Conservation (phyloP, 2,888 invertebrate genomes). For the Callimorpha dominula region DNA sequence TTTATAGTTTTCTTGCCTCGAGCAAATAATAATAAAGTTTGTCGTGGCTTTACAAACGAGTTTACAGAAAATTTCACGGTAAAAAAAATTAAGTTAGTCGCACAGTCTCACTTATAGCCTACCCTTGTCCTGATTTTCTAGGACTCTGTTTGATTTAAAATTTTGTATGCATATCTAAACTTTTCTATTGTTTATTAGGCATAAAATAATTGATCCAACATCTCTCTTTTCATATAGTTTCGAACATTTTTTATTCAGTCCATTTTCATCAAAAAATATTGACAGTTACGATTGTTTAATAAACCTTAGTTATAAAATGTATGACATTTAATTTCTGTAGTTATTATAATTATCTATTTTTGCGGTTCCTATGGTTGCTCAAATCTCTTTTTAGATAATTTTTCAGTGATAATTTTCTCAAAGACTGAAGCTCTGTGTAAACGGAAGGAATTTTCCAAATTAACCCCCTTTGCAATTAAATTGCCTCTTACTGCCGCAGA, state of each 20-base stretch:
- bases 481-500: slow-evolving; percentile 10
- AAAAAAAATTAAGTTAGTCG: slow-evolving; percentile 56
- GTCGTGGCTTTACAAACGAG: slow-evolving; percentile 59
- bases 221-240: too few species aligned
- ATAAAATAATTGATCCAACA: background rate
- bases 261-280: too few species aligned
- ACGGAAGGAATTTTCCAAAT: slow-evolving; percentile 19
- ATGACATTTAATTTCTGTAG: too few species aligned
- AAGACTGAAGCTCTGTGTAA: slow-evolving; percentile 6
- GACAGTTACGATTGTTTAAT: too few species aligned
- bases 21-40: slow-evolving; percentile 75
- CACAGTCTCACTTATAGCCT: background rate
- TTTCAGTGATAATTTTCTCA: background rate
- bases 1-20: slow-evolving; percentile 71
- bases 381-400: background rate
- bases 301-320: too few species aligned
- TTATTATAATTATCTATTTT: too few species aligned
- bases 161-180: background rate
- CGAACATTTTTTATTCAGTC: too few species aligned
- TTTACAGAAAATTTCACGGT: slow-evolving; percentile 55
- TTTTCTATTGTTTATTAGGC: background rate
- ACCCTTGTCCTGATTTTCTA: background rate
- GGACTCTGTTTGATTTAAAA: background rate
- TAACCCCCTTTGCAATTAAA: slow-evolving; percentile 19
- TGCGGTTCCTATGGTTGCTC: background rate